Percentiles rank a stretch among this genome's conserved stretches.
phyloP scores from a whole-genome alignment of 2,113 vertebrate species.

The Larimichthys polyactis region DNA sequence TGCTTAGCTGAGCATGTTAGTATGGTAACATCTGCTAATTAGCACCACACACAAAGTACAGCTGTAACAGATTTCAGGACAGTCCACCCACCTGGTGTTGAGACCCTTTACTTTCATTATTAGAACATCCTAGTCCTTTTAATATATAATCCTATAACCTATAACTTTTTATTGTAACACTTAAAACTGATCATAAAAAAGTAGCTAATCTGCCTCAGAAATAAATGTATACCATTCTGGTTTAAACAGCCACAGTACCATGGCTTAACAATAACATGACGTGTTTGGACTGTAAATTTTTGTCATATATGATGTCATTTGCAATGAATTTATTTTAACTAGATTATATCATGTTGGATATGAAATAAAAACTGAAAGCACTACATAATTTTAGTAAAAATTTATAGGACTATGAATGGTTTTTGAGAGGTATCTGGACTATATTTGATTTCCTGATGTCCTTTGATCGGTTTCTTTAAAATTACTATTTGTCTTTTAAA shows the following conservation, averaged over 20 bases:
- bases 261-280: neutral
- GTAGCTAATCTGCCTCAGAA: no score
- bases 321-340: neutral
- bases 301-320: neutral
- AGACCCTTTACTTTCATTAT: neutral
- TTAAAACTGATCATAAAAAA: neutral
- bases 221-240: neutral
- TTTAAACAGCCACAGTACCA: neutral
- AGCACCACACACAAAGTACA: no score
- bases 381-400: neutral
- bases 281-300: no score
- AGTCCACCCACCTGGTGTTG: no score
- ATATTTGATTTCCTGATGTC: neutral
- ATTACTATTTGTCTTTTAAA: neutral
- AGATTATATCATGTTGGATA: neutral
- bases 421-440: neutral
- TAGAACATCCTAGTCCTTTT: no score
- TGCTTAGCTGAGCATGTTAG: no score
- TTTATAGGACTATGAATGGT: neutral
- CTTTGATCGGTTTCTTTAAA: neutral
- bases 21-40: no score
- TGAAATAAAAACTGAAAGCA: neutral
- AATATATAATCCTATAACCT: no score
- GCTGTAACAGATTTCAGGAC: no score
- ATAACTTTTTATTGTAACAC: neutral